Conservation (phyloP, 2,888 invertebrate species). For the Anagyrus pseudococci region DNA sequence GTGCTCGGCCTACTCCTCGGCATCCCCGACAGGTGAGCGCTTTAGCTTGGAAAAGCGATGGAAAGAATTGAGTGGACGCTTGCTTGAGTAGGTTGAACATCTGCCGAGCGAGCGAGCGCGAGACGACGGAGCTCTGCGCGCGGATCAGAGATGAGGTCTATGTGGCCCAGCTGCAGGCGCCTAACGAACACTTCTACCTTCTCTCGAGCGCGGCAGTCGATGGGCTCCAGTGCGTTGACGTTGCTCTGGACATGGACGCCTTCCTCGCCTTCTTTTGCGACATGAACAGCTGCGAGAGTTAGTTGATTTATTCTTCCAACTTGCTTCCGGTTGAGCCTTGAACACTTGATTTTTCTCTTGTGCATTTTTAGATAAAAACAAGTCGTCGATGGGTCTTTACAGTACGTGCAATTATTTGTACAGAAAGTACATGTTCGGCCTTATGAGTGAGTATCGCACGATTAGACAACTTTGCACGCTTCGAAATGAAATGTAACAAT, state of each 20-base stretch:
- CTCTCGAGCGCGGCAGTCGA: slow-evolving; percentile 69
- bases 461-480: neutral
- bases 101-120: slow-evolving; percentile 68
- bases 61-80: neutral
- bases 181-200: slow-evolving; percentile 67
- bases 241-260: slow-evolving; percentile 65
- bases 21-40: slow-evolving; percentile 73
- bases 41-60: neutral
- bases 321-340: neutral
- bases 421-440: slow-evolving; percentile 26
- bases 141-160: slow-evolving; percentile 65
- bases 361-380: slow-evolving; percentile 42
- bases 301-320: neutral
- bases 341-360: neutral
- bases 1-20: slow-evolving; percentile 81
- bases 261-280: slow-evolving; percentile 62
- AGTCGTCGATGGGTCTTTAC: slow-evolving; percentile 40
- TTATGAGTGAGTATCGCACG: slow-evolving; percentile 42
- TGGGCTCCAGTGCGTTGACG: slow-evolving; percentile 72
- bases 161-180: slow-evolving; percentile 66
- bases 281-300: slow-evolving; percentile 14
- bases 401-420: slow-evolving; percentile 40
- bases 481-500: neutral
- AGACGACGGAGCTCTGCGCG: slow-evolving; percentile 68
- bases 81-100: slow-evolving; percentile 68